phyloP scores from a whole-genome alignment of 1,140 invertebrate species.

The Drosophila lini region DNA sequence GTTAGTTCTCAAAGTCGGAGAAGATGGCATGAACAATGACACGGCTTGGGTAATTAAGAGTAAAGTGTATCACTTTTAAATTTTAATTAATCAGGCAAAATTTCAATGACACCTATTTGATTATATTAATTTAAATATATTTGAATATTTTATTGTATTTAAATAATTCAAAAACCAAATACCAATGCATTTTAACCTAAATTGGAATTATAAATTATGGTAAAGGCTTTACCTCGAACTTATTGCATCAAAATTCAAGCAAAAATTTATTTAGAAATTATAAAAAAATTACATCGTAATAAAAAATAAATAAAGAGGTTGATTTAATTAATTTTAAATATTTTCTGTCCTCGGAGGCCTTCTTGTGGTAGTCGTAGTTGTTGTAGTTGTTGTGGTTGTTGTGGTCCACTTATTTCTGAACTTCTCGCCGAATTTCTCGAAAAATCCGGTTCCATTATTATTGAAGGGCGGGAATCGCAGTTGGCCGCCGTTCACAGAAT shows the following conservation, averaged over 20 bases:
- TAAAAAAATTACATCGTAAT: too few species aligned
- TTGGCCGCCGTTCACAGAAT: conserved; percentile 1
- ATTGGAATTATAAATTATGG: too few species aligned
- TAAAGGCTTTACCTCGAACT: too few species aligned
- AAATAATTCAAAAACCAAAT: too few species aligned
- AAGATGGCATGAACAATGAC: neutral
- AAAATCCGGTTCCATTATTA: conserved; percentile 21
- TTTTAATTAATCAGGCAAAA: neutral
- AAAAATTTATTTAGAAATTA: too few species aligned
- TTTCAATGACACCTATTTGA: too few species aligned
- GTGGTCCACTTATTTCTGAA: conserved; percentile 33
- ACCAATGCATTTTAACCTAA: too few species aligned
- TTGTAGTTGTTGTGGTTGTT: neutral
- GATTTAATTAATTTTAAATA: too few species aligned
- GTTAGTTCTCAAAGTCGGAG: neutral
- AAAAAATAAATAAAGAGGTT: neutral
- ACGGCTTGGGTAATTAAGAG: neutral
- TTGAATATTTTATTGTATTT: too few species aligned
- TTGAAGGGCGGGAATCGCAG: conserved; percentile 20
- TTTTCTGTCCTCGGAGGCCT: neutral
- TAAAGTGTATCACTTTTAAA: neutral
- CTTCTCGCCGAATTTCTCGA: conserved; percentile 27
- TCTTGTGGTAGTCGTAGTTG: neutral
- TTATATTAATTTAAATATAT: too few species aligned
- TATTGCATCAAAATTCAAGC: too few species aligned